Base-by-base conservation (phyloP, 2,113 vertebrate species). In the Myotis davidii region DNA sequence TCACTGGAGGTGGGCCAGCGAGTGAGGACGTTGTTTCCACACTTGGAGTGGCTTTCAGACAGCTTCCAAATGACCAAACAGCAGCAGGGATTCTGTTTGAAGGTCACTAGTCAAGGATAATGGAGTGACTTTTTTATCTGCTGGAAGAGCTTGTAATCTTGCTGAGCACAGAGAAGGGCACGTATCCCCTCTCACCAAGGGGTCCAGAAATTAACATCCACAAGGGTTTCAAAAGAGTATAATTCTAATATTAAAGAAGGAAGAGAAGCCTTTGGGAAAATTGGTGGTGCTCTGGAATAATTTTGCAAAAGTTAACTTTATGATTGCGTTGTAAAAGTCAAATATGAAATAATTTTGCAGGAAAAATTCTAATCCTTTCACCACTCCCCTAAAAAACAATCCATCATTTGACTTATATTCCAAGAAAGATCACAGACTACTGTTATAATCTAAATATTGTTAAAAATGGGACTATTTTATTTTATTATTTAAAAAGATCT, bases 281-380 rank as follows among this genome's bases (percentile, higher is more conserved):
- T 70, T 42, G 48, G 12, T 42, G 34, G 42, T n/a, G 6, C 72
- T 69, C 42, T n/a, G 25, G 32, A 85, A 79, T 87, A 89, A 94
- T 72, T 94, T 90, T 73, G 18, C 84, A 85, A 88, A 93, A 93
- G 14, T 56, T 76, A 89, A 76, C 34, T 82, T 85, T 21, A 70
- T 29, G 34, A 45, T 78, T 89, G 21, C 78, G 32, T 50, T 86
- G 37, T 73, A 37, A 52, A 87, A 79, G 82, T 92, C 48, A 91
- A 90, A 74, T 74, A 20, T 48, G 67, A 87, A 84, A 90, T 91
- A 87, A 73, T 90, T 78, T 27, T 85, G 12, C 23, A 89, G 73
- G 65, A 73, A 94, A 85, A 91, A 48, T 52, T 72, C 5, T 56
- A 67, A 81, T 48, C 16, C 21, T 65, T 87, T 83, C 21, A 13